These are phyloP conservation scores for Dolichoris vasculosae DNA, from an alignment of 1,140 invertebrate species.

Conservation along the genomic window DNA sequence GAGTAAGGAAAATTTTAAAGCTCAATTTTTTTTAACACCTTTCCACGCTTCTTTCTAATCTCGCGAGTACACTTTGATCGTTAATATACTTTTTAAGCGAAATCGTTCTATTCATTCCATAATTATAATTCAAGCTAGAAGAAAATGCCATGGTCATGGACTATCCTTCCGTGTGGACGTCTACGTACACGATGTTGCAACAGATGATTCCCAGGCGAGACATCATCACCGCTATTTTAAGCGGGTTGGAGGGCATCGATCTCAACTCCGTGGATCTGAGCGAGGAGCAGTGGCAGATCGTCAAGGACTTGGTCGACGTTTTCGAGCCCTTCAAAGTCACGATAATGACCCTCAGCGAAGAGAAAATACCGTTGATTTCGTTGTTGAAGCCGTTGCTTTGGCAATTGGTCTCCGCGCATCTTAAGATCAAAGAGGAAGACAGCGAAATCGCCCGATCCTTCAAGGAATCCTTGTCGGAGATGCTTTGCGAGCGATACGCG, in stretches of 20 bases:
- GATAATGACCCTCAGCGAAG: slow-evolving; percentile 75
- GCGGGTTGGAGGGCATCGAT: slow-evolving; percentile 66
- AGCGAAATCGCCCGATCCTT: slow-evolving; percentile 67
- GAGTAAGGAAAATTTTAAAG: slow-evolving; percentile 60
- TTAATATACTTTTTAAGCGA: no score
- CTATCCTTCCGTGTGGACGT: slow-evolving; percentile 73
- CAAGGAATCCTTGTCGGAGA: slow-evolving; percentile 72
- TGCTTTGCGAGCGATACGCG: slow-evolving; percentile 72
- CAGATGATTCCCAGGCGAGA: slow-evolving; percentile 69
- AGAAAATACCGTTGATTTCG: slow-evolving; percentile 75
- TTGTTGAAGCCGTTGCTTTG: slow-evolving; percentile 75
- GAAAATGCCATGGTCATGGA: slow-evolving; percentile 71
- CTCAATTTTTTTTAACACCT: neutral
- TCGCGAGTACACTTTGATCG: no score
- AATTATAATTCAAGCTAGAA: slow-evolving; percentile 64
- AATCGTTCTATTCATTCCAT: neutral
- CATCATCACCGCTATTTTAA: slow-evolving; percentile 63
- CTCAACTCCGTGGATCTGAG: slow-evolving; percentile 64
- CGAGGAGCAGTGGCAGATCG: slow-evolving; percentile 72
- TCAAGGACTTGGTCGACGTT: slow-evolving; percentile 74
- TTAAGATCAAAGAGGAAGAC: slow-evolving; percentile 72
- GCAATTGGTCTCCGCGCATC: slow-evolving; percentile 74
- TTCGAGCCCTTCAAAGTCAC: slow-evolving; percentile 77
- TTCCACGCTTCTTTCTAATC: no score
- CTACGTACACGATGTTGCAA: slow-evolving; percentile 76